Evolutionary conservation across 2,113 vertebrate species (phyloP), one percentile per base, ranked within the genome.

Genomic region (Oncorhynchus gorbuscha): DNA sequence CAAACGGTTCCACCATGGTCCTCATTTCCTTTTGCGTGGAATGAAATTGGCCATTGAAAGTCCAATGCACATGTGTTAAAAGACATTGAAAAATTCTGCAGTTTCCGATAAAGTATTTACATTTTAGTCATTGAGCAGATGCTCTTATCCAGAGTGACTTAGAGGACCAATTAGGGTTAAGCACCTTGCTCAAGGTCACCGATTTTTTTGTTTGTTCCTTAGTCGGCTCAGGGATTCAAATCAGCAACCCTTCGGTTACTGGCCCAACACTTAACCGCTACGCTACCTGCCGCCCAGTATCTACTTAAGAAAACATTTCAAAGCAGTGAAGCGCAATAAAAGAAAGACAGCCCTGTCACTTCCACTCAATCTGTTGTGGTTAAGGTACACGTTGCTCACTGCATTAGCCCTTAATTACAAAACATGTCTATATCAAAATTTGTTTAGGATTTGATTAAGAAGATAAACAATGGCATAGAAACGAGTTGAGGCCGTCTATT

Each of bases 261-360:
- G 39, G 39, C 39, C 39, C 39, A 45, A 45, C 39, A 45, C 39
- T 45, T 45, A 45, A 11, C 39, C 39, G 9, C 39, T 45, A 45
- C 8, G 39, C 9, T 45, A 45, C 9, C 39, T 45, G 39, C 39
- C 39, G 9, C 39, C 39, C 89, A 84, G 85, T 82, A 88, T 88
- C 84, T 86, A 78, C 80, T 81, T 75, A 58, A 78, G 32, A 74
- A 85, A 88, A 82, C 32, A 80, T 71, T 74, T 64, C 70, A 87
- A 90, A 89, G 81, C 85, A 85, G 75, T 82, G 72, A 79, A 85
- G 79, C 77, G 83, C 80, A 84, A 82, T 75, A 78, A 81, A 81
- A 76, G 76, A 81, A 81, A 84, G 61, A 88, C 51, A 83, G 72
- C 66, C 76, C 72, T 75, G 62, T 82, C 75, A 75, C 71, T 69